Conservation (phyloP, 1,140 invertebrate species). For the Neodiprion pinetum region DNA sequence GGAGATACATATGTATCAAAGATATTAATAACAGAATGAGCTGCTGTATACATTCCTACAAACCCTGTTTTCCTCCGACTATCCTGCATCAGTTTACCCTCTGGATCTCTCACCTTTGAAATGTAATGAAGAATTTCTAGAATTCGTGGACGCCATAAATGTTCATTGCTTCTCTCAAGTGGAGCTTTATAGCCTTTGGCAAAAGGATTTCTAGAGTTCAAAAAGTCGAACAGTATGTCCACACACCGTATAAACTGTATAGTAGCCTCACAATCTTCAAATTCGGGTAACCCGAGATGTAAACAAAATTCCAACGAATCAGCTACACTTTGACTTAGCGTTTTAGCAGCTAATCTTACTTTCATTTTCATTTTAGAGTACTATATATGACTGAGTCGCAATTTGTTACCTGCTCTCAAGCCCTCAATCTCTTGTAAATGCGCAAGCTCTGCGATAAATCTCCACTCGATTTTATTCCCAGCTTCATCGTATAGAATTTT, state of each 20-base stretch:
- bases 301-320: too few relatives aligned
- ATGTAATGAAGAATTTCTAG: not conserved
- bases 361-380: constrained; percentile 20
- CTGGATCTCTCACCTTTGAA: not conserved
- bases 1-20: constrained; percentile 3
- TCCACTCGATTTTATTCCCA: too few relatives aligned
- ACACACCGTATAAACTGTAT: constrained; percentile 35
- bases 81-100: not conserved
- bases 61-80: not conserved
- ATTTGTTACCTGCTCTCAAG: constrained; percentile 3
- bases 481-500: too few relatives aligned
- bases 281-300: constrained; percentile 26
- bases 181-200: constrained; percentile 34
- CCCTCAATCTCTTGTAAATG: not conserved
- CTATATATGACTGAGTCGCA: constrained; percentile 12
- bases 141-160: not conserved
- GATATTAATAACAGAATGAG: not conserved
- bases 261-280: constrained; percentile 27
- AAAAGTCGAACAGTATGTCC: constrained; percentile 37
- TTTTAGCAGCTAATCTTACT: too few relatives aligned
- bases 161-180: constrained; percentile 23
- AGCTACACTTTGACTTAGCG: too few relatives aligned
- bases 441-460: not conserved
- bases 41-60: not conserved
- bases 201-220: constrained; percentile 33